A percentile compares a stretch with the other conserved stretches of the same genome.
phyloP scores from a whole-genome alignment of 2,113 vertebrate genomes.

The Sardina pilchardus region DNA sequence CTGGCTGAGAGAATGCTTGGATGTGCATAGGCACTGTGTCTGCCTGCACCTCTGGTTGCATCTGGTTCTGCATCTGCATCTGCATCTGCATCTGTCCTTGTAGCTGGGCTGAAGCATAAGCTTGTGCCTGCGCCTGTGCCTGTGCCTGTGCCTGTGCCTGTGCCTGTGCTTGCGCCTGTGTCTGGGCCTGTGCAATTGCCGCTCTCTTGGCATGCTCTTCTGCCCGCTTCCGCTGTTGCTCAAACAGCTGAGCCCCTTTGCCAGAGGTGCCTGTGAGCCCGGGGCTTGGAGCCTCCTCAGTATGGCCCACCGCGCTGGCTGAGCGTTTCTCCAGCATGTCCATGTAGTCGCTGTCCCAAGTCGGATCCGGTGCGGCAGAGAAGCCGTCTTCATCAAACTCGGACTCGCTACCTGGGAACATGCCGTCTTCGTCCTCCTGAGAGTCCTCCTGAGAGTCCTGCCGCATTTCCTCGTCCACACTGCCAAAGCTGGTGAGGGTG shows the following conservation, averaged over 20 bases:
- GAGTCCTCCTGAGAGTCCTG: slow-evolving; percentile 83
- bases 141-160: slow-evolving; percentile 41
- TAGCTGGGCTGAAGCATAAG: background rate
- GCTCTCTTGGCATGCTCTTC: slow-evolving; percentile 78
- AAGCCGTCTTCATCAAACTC: slow-evolving; percentile 97
- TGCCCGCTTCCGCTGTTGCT: slow-evolving; percentile 89
- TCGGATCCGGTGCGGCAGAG: slow-evolving; percentile 82
- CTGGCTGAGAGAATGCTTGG: background rate
- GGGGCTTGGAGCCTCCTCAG: slow-evolving; percentile 67
- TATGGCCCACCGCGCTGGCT: slow-evolving; percentile 64
- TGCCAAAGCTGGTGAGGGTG: slow-evolving; percentile 96
- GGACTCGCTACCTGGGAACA: slow-evolving; percentile 93
- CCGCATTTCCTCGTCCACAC: slow-evolving; percentile 84
- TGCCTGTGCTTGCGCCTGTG: slow-evolving; percentile 39
- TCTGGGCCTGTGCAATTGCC: slow-evolving; percentile 58
- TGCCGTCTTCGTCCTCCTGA: slow-evolving; percentile 85
- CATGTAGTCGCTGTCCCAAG: slow-evolving; percentile 92
- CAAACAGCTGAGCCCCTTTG: slow-evolving; percentile 89
- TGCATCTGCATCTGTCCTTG: background rate
- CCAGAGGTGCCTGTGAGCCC: slow-evolving; percentile 83
- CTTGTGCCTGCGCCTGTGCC: slow-evolving; percentile 40
- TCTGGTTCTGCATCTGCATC: background rate
- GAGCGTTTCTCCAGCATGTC: slow-evolving; percentile 80
- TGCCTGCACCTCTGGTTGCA: background rate
- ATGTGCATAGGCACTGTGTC: background rate